A percentile compares a stretch with the other conserved stretches of the same genome.
phyloP scores from a whole-genome alignment of 1,140 invertebrate species.

The Aphelenchoides besseyi region DNA sequence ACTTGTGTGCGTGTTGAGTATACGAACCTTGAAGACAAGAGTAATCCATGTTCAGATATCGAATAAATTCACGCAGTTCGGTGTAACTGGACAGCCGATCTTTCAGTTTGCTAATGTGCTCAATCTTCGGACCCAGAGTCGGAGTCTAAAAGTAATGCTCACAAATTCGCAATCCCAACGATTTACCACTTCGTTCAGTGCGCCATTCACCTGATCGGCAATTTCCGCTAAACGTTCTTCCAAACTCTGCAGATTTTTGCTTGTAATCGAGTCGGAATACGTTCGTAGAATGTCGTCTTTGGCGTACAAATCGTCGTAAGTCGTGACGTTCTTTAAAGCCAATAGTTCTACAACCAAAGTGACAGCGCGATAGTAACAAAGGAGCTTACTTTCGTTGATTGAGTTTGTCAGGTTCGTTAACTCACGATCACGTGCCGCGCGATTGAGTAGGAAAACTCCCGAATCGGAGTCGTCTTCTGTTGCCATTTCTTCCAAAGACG shows the following conservation, averaged over 20 bases:
- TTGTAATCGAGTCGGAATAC: conserved; percentile 1
- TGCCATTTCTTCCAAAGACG: background rate
- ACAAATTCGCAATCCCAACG: background rate
- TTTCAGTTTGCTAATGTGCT: background rate
- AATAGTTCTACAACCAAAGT: background rate
- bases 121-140: background rate
- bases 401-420: background rate
- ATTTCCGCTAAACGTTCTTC: conserved; percentile 9
- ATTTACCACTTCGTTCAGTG: conserved; percentile 6
- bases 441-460: background rate
- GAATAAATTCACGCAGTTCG: conserved; percentile 9
- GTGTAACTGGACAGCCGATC: conserved; percentile 2
- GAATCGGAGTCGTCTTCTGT: background rate
- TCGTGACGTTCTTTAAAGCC: background rate
- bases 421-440: background rate
- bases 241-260: conserved; percentile 4
- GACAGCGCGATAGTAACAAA: background rate
- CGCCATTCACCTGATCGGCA: background rate
- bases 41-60: conserved; percentile 15
- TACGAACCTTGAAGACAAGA: background rate
- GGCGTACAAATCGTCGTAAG: background rate
- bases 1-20: background rate
- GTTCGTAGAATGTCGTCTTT: conserved; percentile 8
- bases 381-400: background rate
- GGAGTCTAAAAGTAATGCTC: background rate